A percentile compares a stretch with the other conserved stretches of the same genome.
Conservation (phyloP, 2,797 vertebrate species). For the Sebastes paucispinis region DNA sequence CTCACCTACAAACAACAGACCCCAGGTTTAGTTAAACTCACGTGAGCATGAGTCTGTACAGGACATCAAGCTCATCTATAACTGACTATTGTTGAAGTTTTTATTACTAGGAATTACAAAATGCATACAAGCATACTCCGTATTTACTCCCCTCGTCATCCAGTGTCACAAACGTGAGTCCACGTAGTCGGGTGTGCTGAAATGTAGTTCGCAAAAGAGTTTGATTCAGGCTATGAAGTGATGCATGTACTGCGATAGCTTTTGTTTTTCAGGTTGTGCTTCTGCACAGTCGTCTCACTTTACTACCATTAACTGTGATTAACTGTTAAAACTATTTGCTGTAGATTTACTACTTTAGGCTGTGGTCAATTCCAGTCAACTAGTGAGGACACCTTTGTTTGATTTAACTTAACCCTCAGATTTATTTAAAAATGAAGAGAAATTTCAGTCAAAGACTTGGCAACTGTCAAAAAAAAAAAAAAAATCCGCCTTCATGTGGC, state of each 20-base stretch:
- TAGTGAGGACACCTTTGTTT: not conserved
- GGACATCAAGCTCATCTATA: not conserved
- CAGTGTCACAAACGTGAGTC: constrained; percentile 1
- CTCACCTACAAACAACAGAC: not conserved
- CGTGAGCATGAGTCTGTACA: not conserved
- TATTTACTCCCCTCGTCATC: not conserved
- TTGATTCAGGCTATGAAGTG: not conserved
- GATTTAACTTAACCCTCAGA: not conserved
- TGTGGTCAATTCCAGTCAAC: constrained; percentile 4
- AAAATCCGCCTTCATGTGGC: not conserved
- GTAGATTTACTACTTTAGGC: constrained; percentile 18
- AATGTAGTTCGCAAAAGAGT: constrained; percentile 1
- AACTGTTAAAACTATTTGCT: constrained; percentile 19
- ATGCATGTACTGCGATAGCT: not conserved
- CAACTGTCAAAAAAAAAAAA: not conserved
- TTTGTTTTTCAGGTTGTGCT: not conserved
- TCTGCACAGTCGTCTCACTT: constrained; percentile 2
- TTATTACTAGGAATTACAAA: constrained; percentile 41
- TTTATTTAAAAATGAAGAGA: constrained; percentile 14
- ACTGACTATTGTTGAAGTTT: not conserved
- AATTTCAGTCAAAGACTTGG: not conserved
- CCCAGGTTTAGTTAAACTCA: not conserved
- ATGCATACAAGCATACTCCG: constrained; percentile 6
- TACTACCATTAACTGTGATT: not conserved
- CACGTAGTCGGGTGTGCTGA: not conserved